phyloP scores from a whole-genome alignment of 2,113 vertebrate genomes.

The Poecile atricapillus region DNA sequence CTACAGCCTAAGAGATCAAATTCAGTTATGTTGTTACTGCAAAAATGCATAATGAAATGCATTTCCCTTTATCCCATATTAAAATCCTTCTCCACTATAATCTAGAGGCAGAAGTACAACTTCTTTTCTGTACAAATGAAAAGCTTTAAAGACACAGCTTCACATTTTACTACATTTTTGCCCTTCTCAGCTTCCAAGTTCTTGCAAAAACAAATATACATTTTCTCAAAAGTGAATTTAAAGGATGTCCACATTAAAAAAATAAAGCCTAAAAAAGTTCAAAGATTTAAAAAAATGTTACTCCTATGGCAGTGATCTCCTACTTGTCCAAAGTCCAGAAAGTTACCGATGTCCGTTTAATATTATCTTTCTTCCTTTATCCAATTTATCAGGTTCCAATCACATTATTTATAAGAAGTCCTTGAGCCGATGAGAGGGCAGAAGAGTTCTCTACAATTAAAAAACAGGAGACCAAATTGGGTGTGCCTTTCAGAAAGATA shows the following conservation, averaged over 20 bases:
- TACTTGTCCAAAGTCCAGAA: constrained; percentile 73
- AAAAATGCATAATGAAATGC: constrained; percentile 57
- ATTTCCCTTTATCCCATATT: constrained; percentile 40
- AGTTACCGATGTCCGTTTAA: constrained; percentile 67
- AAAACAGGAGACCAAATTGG: constrained; percentile 71
- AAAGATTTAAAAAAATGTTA: constrained; percentile 78
- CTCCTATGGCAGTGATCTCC: constrained; percentile 79
- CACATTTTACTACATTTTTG: constrained; percentile 77
- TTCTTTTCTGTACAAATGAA: constrained; percentile 71
- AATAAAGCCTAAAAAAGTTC: constrained; percentile 86
- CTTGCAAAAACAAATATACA: constrained; percentile 77
- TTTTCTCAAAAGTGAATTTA: constrained; percentile 77
- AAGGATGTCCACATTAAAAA: constrained; percentile 84
- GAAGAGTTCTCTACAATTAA: constrained; percentile 73
- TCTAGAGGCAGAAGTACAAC: constrained; percentile 59
- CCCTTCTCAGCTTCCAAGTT: constrained; percentile 74
- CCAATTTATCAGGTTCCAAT: constrained; percentile 71
- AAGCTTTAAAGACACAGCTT: constrained; percentile 76
- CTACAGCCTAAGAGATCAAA: constrained; percentile 24
- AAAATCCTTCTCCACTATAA: constrained; percentile 11
- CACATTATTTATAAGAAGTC: constrained; percentile 69
- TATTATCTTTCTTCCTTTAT: constrained; percentile 63
- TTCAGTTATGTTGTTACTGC: constrained; percentile 18
- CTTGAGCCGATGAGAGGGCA: constrained; percentile 70
- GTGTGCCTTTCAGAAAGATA: constrained; percentile 65